Evolutionary conservation across 1,140 invertebrate genomes (phyloP).

Genomic region (Hyphantria cunea): DNA sequence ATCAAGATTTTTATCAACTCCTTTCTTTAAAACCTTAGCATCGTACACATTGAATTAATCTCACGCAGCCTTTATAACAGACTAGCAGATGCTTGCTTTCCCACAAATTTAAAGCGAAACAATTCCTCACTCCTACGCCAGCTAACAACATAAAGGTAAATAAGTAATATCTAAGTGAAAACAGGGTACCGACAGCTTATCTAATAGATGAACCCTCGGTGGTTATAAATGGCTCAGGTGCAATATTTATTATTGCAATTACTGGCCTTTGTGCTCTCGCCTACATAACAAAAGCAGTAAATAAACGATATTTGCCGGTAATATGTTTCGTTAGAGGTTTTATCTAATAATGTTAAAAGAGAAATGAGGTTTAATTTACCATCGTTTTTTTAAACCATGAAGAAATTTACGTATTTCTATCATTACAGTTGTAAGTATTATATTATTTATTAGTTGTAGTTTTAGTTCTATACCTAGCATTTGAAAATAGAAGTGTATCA

Average conservation of each 20-base stretch:
- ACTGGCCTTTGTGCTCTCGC: slow-evolving; percentile 33
- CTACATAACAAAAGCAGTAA: slow-evolving; percentile 24
- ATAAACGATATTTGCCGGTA: not conserved
- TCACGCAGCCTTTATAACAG: too few species aligned
- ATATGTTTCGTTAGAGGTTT: slow-evolving; percentile 6
- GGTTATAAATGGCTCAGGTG: slow-evolving; percentile 61
- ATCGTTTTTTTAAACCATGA: not conserved
- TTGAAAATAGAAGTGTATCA: too few species aligned
- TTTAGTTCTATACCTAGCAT: too few species aligned
- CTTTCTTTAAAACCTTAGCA: too few species aligned
- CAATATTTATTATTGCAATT: slow-evolving; percentile 73
- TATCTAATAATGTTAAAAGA: not conserved
- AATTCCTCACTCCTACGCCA: slow-evolving; percentile 35
- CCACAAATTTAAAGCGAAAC: slow-evolving; percentile 16
- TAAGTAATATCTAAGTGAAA: slow-evolving; percentile 48
- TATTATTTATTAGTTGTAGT: too few species aligned
- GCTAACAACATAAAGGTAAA: slow-evolving; percentile 21
- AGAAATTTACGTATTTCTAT: too few species aligned
- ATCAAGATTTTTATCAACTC: too few species aligned
- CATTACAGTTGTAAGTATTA: too few species aligned
- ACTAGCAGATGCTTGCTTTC: slow-evolving; percentile 30
- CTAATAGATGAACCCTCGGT: slow-evolving; percentile 55
- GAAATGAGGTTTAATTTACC: not conserved
- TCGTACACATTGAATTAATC: too few species aligned
- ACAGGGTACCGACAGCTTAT: slow-evolving; percentile 55